Conservation (phyloP, 1,140 invertebrate species). For the Reticulitermes speratus region DNA sequence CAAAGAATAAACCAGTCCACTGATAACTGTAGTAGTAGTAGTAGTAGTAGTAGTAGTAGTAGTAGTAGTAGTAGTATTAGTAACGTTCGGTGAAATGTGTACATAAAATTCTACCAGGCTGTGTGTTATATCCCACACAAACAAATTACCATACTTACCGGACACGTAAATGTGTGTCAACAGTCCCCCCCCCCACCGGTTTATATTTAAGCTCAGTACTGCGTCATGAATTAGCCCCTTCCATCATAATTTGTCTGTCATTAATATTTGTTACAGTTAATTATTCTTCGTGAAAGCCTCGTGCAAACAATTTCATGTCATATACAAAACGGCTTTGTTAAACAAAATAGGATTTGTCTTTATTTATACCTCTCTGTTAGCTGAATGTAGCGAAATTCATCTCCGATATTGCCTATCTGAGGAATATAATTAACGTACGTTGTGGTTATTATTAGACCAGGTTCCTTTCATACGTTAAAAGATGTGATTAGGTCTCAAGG, state of each 20-base stretch:
- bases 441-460: too few species aligned
- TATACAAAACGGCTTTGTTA: too few species aligned
- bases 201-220: not conserved
- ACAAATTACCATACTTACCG: not conserved
- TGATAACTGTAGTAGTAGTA: not conserved
- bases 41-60: not conserved
- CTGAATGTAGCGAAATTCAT: too few species aligned
- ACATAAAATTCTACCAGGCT: not conserved
- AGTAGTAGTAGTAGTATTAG: not conserved
- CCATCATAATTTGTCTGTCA: constrained; percentile 16
- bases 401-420: too few species aligned
- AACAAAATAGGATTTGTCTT: too few species aligned
- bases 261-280: constrained; percentile 5
- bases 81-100: not conserved
- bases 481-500: too few species aligned
- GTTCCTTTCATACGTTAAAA: too few species aligned
- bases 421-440: too few species aligned
- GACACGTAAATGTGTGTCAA: not conserved
- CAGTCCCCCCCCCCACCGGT: not conserved
- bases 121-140: not conserved
- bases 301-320: not conserved
- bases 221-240: not conserved
- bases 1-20: not conserved
- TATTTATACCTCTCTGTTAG: too few species aligned
- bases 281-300: not conserved